Percentiles rank a stretch among this genome's conserved stretches.
Evolutionary conservation across 2,797 vertebrate genomes (phyloP).

Genomic region (Ctenochaetus hawaiiensis): DNA sequence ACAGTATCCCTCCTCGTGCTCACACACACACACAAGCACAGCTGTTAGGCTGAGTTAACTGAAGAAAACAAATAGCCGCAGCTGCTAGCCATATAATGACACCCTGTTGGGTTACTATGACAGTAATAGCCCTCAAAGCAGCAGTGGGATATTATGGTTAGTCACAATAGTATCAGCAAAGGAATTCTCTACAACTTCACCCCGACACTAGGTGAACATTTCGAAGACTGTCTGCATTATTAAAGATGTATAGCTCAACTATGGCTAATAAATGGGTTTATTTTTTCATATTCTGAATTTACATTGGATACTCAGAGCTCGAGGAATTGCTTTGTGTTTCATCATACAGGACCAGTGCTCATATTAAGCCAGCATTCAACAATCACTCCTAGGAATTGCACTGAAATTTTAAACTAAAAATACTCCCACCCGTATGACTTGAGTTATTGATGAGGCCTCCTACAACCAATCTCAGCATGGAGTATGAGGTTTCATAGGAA

Average conservation of each 20-base stretch:
- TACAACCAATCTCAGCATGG: background rate
- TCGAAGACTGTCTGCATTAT: slow-evolving; percentile 55
- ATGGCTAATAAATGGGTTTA: slow-evolving; percentile 35
- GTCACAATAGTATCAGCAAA: slow-evolving; percentile 59
- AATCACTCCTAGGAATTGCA: background rate
- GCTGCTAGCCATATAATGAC: slow-evolving; percentile 75
- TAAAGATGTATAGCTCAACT: slow-evolving; percentile 43
- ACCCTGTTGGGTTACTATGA: slow-evolving; percentile 69
- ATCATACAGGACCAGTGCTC: slow-evolving; percentile 40
- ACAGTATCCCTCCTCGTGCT: slow-evolving; percentile 17
- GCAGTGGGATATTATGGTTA: slow-evolving; percentile 64
- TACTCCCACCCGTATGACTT: background rate
- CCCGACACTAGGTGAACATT: slow-evolving; percentile 48
- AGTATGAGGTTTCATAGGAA: slow-evolving; percentile 9
- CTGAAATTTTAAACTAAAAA: slow-evolving; percentile 25
- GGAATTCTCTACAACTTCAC: slow-evolving; percentile 46
- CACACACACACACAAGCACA: slow-evolving; percentile 33
- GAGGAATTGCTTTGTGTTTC: slow-evolving; percentile 58
- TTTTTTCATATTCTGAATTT: slow-evolving; percentile 39
- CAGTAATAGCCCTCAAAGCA: slow-evolving; percentile 71
- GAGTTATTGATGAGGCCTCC: slow-evolving; percentile 30
- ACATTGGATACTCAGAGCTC: background rate
- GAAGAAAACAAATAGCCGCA: slow-evolving; percentile 67
- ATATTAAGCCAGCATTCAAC: slow-evolving; percentile 30
- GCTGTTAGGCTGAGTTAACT: slow-evolving; percentile 44